phyloP scores from a whole-genome alignment of 2,113 vertebrate genomes.

The Todiramphus chloris region DNA sequence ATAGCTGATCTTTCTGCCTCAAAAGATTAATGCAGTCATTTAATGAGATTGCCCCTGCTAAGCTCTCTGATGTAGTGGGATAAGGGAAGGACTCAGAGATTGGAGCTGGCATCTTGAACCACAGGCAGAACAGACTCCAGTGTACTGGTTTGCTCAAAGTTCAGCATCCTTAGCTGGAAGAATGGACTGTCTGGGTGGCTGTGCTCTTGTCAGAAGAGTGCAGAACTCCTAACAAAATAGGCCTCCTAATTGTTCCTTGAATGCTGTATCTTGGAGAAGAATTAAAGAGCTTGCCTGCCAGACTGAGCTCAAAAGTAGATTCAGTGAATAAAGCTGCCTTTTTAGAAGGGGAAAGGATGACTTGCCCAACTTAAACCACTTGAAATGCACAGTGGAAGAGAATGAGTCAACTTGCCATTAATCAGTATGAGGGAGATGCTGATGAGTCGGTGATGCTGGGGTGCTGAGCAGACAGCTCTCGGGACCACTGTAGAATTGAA shows the following conservation, averaged over 20 bases:
- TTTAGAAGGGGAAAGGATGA: background rate
- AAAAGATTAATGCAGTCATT: conserved; percentile 23
- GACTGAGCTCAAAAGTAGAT: background rate
- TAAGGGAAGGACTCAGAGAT: background rate
- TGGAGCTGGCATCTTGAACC: background rate
- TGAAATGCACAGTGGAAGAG: background rate
- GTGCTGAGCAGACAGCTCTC: background rate
- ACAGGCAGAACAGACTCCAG: background rate
- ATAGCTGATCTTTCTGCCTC: conserved; percentile 15
- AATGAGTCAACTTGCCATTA: background rate
- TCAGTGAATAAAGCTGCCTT: background rate
- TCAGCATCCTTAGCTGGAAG: background rate
- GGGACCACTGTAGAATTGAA: background rate
- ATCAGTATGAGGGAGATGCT: background rate
- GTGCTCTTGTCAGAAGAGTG: background rate
- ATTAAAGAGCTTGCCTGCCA: background rate
- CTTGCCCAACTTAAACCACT: background rate
- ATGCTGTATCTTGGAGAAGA: background rate
- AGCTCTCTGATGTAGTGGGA: background rate
- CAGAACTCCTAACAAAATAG: background rate
- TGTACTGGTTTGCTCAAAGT: background rate
- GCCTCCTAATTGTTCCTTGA: background rate
- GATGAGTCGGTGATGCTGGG: background rate
- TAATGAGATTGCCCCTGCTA: conserved; percentile 36
- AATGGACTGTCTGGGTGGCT: background rate